Conservation (phyloP, 1,140 invertebrate species). For the Polypedilum vanderplanki region DNA sequence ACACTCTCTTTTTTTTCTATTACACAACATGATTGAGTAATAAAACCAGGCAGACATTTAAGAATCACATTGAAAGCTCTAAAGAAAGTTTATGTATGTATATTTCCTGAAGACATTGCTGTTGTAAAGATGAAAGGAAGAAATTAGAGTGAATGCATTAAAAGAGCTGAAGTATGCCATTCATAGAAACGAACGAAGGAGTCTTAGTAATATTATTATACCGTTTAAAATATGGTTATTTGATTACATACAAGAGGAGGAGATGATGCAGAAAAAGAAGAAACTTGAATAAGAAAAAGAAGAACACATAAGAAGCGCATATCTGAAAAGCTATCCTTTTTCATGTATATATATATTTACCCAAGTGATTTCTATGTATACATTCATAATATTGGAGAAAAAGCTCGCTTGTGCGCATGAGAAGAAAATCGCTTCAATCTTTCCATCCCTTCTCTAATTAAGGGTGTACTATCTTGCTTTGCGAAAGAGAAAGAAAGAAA, state of each 20-base stretch:
- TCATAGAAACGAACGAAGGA: not conserved
- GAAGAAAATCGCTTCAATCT: constrained; percentile 11
- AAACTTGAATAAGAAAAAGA: not conserved
- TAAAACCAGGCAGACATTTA: too few species aligned
- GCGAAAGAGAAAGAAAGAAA: not conserved
- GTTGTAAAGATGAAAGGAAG: not conserved
- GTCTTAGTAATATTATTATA: not conserved
- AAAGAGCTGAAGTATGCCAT: not conserved
- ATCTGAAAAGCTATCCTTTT: constrained; percentile 3
- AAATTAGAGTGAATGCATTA: not conserved
- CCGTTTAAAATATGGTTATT: constrained; percentile 24
- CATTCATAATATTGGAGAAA: not conserved
- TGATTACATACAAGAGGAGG: not conserved
- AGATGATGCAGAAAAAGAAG: not conserved
- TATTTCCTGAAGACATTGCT: too few species aligned
- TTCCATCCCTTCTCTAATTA: constrained; percentile 25
- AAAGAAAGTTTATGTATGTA: too few species aligned
- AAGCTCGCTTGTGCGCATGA: constrained; percentile 16
- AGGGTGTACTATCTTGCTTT: not conserved
- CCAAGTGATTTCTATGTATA: not conserved
- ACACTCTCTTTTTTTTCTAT: too few species aligned
- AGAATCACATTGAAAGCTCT: too few species aligned
- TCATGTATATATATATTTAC: not conserved
- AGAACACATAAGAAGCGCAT: constrained; percentile 5
- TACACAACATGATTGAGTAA: too few species aligned